phyloP scores from a whole-genome alignment of 2,888 invertebrate species.

The Polydrusus cervinus region DNA sequence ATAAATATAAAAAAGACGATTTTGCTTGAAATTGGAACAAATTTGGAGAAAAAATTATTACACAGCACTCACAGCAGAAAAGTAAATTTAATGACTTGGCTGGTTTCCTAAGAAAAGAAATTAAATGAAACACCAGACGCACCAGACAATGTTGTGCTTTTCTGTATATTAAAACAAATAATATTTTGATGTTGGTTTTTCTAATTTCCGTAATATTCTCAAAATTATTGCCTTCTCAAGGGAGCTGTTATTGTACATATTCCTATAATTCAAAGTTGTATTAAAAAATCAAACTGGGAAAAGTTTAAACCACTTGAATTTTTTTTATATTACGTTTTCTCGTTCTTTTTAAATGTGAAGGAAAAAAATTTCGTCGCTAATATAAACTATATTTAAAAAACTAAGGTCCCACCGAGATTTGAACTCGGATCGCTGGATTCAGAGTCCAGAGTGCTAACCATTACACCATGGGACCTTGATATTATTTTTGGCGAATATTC shows the following conservation, averaged over 20 bases:
- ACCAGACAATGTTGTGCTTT: background rate
- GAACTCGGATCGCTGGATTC: conserved; percentile 79
- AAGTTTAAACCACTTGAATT: too few species aligned
- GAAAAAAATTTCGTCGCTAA: too few species aligned
- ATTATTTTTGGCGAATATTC: background rate
- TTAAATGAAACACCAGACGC: background rate
- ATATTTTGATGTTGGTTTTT: too few species aligned
- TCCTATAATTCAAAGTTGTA: too few species aligned
- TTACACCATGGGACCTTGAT: conserved; percentile 76
- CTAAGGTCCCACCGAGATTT: conserved; percentile 76
- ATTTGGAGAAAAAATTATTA: conserved; percentile 5
- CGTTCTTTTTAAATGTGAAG: too few species aligned
- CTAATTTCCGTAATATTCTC: too few species aligned
- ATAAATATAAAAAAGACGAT: background rate
- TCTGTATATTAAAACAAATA: background rate
- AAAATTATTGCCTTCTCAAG: too few species aligned
- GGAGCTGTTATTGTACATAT: too few species aligned
- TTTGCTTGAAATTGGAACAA: background rate
- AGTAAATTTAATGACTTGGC: background rate
- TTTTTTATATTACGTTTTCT: too few species aligned
- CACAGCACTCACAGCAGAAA: background rate
- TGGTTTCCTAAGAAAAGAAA: background rate
- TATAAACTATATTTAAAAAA: conserved; percentile 4
- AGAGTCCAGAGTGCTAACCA: conserved; percentile 79
- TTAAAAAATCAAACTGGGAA: too few species aligned